Percentiles rank a stretch among this genome's conserved stretches.
Evolutionary conservation across 2,797 vertebrate genomes (phyloP).

Genomic region (Acanthiza pusilla): DNA sequence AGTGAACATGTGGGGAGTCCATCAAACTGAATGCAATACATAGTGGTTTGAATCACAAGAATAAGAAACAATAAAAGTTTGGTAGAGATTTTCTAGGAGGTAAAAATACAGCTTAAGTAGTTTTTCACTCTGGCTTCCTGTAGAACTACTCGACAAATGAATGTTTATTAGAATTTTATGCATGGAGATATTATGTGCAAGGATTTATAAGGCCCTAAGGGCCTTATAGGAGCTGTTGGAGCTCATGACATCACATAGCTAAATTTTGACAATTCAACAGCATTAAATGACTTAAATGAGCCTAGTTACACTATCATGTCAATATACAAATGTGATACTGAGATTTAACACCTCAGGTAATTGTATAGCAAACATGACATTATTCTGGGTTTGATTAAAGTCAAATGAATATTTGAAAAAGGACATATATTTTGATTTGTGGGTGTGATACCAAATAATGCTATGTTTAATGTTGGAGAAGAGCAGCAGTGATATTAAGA

Average conservation of each 20-base stretch:
- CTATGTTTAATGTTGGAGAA: background rate
- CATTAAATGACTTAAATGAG: background rate
- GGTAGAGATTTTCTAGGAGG: background rate
- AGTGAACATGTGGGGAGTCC: background rate
- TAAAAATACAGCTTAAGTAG: background rate
- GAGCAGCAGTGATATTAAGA: background rate
- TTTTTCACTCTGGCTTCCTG: background rate
- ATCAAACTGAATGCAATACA: background rate
- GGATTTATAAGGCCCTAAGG: background rate
- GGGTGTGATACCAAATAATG: background rate
- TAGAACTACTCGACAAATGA: background rate
- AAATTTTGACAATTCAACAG: background rate
- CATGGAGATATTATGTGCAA: background rate
- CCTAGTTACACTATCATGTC: background rate
- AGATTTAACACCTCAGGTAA: background rate
- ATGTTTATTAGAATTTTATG: background rate
- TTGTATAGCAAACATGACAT: background rate
- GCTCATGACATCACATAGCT: background rate
- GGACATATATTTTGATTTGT: background rate
- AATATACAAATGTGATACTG: rapidly evolving
- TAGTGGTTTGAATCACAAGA: background rate
- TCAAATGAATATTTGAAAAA: background rate
- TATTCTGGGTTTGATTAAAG: background rate
- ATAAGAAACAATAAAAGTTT: background rate
- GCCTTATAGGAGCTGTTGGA: background rate